Conservation (phyloP, 2,113 vertebrate genomes). For the Cyanoliseus patagonus region DNA sequence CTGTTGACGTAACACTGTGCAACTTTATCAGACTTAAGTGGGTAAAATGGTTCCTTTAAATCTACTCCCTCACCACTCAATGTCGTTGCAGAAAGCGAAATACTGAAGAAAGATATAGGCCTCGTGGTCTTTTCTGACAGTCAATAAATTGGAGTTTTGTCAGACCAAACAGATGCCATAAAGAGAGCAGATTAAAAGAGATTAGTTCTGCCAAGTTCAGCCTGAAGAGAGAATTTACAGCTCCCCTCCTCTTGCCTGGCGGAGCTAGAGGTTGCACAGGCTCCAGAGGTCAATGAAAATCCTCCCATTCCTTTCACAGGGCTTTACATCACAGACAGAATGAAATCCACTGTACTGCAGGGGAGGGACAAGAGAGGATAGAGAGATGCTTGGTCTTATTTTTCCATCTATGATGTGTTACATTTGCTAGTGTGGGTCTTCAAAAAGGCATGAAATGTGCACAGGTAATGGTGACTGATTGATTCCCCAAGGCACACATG, state of each 20-base stretch:
- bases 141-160: constrained; percentile 19
- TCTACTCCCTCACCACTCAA: rapidly evolving
- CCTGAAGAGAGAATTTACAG: background rate
- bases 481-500: rapidly evolving
- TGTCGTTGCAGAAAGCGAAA: background rate
- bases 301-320: background rate
- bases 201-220: constrained; percentile 44
- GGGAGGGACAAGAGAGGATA: background rate
- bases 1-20: background rate
- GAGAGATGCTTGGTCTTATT: rapidly evolving
- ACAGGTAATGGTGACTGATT: rapidly evolving
- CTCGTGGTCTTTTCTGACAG: background rate
- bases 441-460: too few relatives aligned
- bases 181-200: constrained; percentile 49
- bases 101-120: constrained; percentile 9
- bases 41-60: background rate
- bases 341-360: background rate
- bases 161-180: constrained; percentile 29
- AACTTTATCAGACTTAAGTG: background rate
- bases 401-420: rapidly evolving
- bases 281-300: background rate
- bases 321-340: background rate
- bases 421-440: background rate
- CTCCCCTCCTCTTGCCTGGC: rapidly evolving
- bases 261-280: background rate